Conservation (phyloP, 2,888 invertebrate species). For the Chalcis sispes region DNA sequence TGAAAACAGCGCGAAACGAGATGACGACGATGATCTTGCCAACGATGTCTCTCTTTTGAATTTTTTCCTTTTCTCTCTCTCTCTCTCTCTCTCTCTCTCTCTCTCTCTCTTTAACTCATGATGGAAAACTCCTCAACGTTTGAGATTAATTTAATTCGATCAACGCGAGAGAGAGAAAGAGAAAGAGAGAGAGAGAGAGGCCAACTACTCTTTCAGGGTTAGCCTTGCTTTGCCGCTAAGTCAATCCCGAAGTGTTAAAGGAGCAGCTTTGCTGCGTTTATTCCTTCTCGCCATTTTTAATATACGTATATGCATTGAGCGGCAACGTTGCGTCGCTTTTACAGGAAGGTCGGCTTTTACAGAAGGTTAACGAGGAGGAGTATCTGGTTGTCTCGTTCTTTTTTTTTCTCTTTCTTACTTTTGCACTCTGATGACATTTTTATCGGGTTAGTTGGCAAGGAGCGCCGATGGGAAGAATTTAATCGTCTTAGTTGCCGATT, state of each 20-base stretch:
- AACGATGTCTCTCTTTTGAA: neutral
- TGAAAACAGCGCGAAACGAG: slow-evolving; percentile 39
- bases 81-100: slow-evolving; percentile 16
- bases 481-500: slow-evolving; percentile 17
- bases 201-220: neutral
- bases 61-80: neutral
- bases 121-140: slow-evolving; percentile 20
- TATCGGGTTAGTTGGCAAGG: slow-evolving; percentile 22
- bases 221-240: slow-evolving; percentile 12
- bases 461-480: neutral
- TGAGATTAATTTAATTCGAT: slow-evolving; percentile 38
- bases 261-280: neutral
- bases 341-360: no score
- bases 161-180: no score
- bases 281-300: no score
- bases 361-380: no score
- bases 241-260: slow-evolving; percentile 16
- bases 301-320: no score
- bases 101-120: neutral
- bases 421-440: slow-evolving; percentile 33
- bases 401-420: neutral
- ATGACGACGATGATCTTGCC: slow-evolving; percentile 19
- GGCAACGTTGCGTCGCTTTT: no score
- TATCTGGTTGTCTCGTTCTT: neutral
- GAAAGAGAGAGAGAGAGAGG: no score